These are phyloP conservation scores for Diorhabda sublineata DNA, from an alignment of 1,140 invertebrate species.

Conservation along the genomic window DNA sequence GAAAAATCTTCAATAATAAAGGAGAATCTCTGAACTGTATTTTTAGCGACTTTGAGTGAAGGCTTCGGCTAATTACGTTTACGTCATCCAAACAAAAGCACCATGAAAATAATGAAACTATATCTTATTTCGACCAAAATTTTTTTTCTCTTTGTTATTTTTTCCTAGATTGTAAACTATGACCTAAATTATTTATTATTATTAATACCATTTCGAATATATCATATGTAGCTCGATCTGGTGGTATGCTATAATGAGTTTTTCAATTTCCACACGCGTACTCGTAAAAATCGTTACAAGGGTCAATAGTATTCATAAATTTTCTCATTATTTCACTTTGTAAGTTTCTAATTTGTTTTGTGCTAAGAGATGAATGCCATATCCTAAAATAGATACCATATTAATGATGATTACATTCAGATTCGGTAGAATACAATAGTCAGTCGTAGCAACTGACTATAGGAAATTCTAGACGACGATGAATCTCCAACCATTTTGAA, in stretches of 20 bases:
- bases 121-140: too few relatives aligned
- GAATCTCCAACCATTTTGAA: slow-evolving; percentile 1
- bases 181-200: too few relatives aligned
- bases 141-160: too few relatives aligned
- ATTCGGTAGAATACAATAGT: slow-evolving; percentile 7
- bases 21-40: too few relatives aligned
- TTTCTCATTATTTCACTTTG: slow-evolving; percentile 61
- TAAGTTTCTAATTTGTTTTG: slow-evolving; percentile 22
- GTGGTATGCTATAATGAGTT: slow-evolving; percentile 76
- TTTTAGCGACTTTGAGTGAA: too few relatives aligned
- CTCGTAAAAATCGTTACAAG: slow-evolving; percentile 88
- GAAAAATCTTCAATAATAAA: too few relatives aligned
- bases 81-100: too few relatives aligned
- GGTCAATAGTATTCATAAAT: slow-evolving; percentile 77
- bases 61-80: too few relatives aligned
- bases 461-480: neutral
- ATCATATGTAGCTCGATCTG: slow-evolving; percentile 75
- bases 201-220: slow-evolving; percentile 70
- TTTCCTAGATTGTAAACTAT: too few relatives aligned
- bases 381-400: neutral
- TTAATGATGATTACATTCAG: neutral
- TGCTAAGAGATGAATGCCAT: slow-evolving; percentile 18
- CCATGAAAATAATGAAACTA: too few relatives aligned
- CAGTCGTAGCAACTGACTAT: neutral
- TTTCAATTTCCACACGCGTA: slow-evolving; percentile 88